phyloP scores from a whole-genome alignment of 2,888 invertebrate genomes.

The Tenthredo scrophulariae region DNA sequence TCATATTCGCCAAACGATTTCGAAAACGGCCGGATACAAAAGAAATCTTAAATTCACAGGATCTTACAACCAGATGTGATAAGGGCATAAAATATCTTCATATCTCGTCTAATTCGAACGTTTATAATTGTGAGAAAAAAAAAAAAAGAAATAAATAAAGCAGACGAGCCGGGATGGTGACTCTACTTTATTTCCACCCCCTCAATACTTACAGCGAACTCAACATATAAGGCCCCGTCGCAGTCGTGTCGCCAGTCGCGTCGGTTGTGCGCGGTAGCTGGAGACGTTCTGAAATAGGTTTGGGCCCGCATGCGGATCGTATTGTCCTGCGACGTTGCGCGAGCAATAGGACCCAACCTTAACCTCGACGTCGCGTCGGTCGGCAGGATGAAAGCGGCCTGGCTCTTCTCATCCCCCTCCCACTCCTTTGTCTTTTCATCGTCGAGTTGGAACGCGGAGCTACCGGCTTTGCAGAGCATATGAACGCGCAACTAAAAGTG shows the following conservation, averaged over 20 bases:
- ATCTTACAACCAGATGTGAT: too few relatives aligned
- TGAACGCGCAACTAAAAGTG: constrained; percentile 32
- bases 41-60: too few relatives aligned
- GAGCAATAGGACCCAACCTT: constrained; percentile 52
- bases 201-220: not conserved
- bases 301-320: constrained; percentile 76
- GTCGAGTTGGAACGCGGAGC: constrained; percentile 52
- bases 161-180: not conserved
- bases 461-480: constrained; percentile 28
- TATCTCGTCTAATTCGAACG: not conserved
- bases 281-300: constrained; percentile 43
- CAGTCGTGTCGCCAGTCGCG: not conserved
- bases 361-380: constrained; percentile 55
- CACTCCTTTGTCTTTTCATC: constrained; percentile 67
- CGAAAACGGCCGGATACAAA: too few relatives aligned
- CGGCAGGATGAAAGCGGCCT: constrained; percentile 64
- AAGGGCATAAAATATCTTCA: not conserved
- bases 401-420: not conserved
- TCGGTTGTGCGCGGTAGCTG: not conserved
- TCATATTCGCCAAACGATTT: too few relatives aligned
- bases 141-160: not conserved
- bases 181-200: not conserved
- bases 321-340: constrained; percentile 73
- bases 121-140: not conserved
- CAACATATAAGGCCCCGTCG: constrained; percentile 21